A percentile compares a stretch with the other conserved stretches of the same genome.
These are phyloP conservation scores for Heliconius sara DNA, from an alignment of 2,888 invertebrate species.

Conservation along the genomic window DNA sequence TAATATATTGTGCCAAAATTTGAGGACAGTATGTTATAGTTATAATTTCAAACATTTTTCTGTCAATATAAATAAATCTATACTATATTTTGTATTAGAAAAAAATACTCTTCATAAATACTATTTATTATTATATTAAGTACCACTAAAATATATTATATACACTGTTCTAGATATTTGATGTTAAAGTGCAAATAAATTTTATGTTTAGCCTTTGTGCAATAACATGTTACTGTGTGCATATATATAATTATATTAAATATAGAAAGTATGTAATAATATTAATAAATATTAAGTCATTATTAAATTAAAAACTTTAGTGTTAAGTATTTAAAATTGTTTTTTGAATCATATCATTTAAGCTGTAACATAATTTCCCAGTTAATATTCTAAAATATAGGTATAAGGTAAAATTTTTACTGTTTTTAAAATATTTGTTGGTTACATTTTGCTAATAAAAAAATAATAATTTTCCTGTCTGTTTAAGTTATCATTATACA, in stretches of 20 bases:
- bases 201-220: conserved; percentile 45
- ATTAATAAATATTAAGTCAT: conserved; percentile 23
- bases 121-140: neutral
- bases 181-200: conserved; percentile 37
- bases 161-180: neutral
- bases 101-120: conserved; percentile 13
- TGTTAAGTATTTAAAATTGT: conserved; percentile 21
- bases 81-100: neutral
- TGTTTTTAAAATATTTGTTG: conserved; percentile 42
- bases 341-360: conserved; percentile 9
- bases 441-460: neutral
- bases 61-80: neutral
- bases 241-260: conserved; percentile 6
- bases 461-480: neutral
- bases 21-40: conserved; percentile 1
- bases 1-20: conserved; percentile 30
- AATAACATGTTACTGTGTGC: conserved; percentile 41
- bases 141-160: conserved; percentile 15
- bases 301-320: conserved; percentile 16
- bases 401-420: conserved; percentile 25
- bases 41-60: neutral
- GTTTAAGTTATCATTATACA: neutral
- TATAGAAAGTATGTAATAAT: neutral
- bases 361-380: conserved; percentile 38
- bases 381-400: conserved; percentile 17